Evolutionary conservation across 2,888 invertebrate genomes (phyloP), one percentile per base, ranked within the genome.

Genomic region (Xestia ashworthii): DNA sequence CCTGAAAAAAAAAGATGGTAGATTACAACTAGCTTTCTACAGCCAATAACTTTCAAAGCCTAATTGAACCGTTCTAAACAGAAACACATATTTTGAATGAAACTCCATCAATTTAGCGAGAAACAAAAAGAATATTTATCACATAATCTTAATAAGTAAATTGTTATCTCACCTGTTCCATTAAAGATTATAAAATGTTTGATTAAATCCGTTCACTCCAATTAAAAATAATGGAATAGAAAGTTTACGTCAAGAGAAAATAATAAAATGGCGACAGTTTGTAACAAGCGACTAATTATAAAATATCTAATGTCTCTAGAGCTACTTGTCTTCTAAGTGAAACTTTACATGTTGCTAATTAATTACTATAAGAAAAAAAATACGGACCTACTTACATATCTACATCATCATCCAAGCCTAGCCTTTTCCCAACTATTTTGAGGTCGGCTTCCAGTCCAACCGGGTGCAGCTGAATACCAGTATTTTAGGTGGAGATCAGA

Each of bases 151-250:
- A 86, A 80, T 88, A 74, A 80, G 77, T 46, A 72, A 76, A 72
- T 76, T 16, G 46, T 76, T 81, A 79, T 82, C 76, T 79, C 19
- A 65, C 66, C 55, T 64, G 58, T 62, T 79, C 73, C 62, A 75
- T 72, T 67, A 76, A n/a, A 87, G 83, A 88, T 89, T 83, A 80
- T 83, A 86, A n/a, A 83, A 73, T 84, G 76, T 83, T 75, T 65
- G 82, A 89, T 88, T 78, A 86, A 38, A 71, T 73, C 80, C 85
- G 72, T 83, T 84, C 88, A 76, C 80, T 88, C 46, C 83, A 86
- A 81, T 88, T 88, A 88, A 55, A 88, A 80, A 82, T 88, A 89
- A 88, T 88, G 78, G 81, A 82, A 80, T 76, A 89, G 88, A 89
- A 88, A 88, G 88, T 82, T 65, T 14, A 66, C 75, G 75, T 78